Percentiles rank a stretch among this genome's conserved stretches.
phyloP scores from a whole-genome alignment of 2,888 invertebrate genomes.

The Belgica antarctica region DNA sequence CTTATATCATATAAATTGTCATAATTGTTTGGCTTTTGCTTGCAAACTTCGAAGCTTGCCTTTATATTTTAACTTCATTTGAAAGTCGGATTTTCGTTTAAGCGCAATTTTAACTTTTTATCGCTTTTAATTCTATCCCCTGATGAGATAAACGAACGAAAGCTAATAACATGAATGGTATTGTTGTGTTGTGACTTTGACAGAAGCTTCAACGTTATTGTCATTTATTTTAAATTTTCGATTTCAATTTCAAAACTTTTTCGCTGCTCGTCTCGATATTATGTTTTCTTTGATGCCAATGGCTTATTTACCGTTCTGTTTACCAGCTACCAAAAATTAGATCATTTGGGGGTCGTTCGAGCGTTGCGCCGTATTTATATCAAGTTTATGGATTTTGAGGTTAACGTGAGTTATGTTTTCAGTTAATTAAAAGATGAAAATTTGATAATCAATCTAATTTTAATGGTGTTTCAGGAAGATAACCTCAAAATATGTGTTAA shows the following conservation, averaged over 20 bases:
- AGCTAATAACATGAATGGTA: not conserved
- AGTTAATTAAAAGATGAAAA: too few species aligned
- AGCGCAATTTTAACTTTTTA: not conserved
- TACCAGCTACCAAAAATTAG: not conserved
- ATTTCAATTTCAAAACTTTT: not conserved
- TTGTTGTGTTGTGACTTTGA: not conserved
- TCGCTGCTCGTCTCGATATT: not conserved
- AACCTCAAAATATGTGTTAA: too few species aligned
- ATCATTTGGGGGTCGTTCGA: too few species aligned
- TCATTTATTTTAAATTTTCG: not conserved
- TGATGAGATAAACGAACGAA: not conserved
- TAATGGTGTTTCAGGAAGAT: not conserved
- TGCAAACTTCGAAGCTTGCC: not conserved
- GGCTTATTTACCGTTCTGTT: not conserved
- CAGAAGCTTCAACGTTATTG: not conserved
- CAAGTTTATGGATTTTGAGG: too few species aligned
- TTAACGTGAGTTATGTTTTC: too few species aligned
- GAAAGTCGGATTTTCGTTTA: not conserved
- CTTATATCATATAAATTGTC: slow-evolving; percentile 9
- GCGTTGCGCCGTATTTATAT: not conserved
- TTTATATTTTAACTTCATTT: not conserved
- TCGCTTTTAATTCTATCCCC: not conserved
- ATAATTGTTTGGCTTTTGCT: slow-evolving; percentile 17
- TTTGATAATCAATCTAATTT: not conserved
- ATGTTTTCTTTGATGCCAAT: not conserved